Base-by-base conservation (phyloP, 2,888 invertebrate genomes). In the Macrosiphum euphorbiae region DNA sequence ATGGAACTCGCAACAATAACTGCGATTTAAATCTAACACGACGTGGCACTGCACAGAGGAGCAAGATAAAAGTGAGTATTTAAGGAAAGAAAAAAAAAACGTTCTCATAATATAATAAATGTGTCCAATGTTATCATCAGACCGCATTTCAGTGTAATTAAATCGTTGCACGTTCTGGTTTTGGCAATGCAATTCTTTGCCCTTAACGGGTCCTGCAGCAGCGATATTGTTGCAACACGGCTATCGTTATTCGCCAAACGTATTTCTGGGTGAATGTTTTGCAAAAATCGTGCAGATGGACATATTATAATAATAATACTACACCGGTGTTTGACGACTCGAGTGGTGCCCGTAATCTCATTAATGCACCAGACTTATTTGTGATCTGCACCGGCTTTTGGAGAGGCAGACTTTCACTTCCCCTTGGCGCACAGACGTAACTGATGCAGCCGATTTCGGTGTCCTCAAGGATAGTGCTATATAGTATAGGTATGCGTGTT, bases 161-260 rank as follows among this genome's bases (percentile, higher is more conserved):
- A 89, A 89, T 61, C 44, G 16, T 89, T 89, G 41, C 90, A 90
- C 67, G 90, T 90, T 50, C 47, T 47, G 47, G 20, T 90, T 89
- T 90, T 90, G 90, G 90, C 90, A 47, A 90, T 35, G 90, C 90
- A 20, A 67, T 90, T 35, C n/a, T 67, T 47, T 67, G 47, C 90
- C 67, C 67, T 67, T 90, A 67, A 58, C 90, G 16, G n/a, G 47
- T 47, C 20, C 3, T 4, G 44, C 16, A 44, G 44, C 44, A 44
- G 44, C 7, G 35, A 50, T 35, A 58, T 11, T 3, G 55, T 16
- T 61, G 2, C 41, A 52, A 88, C 85, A 44, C 44, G 35, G 55
- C 24, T 4, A 44, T 85, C 44, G 85, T 55, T 88, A 58, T 88
- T 58, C 88, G 88, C 41, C 0, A 88, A 58, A 58, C 88, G 88